Conservation (phyloP, 2,888 invertebrate species). For the Sinodicranocentrus sp. region DNA sequence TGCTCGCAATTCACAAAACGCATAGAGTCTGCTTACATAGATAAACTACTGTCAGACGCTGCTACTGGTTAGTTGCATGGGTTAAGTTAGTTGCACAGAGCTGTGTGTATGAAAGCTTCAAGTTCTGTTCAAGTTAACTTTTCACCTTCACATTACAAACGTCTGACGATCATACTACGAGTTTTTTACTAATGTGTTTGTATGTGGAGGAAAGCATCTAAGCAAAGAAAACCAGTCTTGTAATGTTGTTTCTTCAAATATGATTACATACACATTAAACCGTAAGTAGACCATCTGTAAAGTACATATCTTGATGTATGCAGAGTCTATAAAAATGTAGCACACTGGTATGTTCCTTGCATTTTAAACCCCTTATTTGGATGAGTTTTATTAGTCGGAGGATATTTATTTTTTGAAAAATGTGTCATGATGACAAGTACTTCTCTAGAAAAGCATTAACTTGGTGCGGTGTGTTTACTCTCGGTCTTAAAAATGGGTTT, state of each 20-base stretch:
- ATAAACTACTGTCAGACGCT: no score
- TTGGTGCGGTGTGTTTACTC: conserved; percentile 23
- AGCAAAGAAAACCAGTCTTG: conserved; percentile 46
- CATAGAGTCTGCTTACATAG: no score
- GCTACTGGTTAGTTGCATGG: no score
- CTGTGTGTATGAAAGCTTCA: no score
- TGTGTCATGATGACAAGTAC: conserved; percentile 49
- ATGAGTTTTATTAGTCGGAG: conserved; percentile 41
- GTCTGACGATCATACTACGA: no score
- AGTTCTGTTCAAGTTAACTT: no score
- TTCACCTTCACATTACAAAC: no score
- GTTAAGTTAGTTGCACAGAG: no score
- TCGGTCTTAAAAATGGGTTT: background rate
- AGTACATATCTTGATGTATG: conserved; percentile 37
- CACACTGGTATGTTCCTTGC: conserved; percentile 48
- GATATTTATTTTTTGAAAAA: conserved; percentile 58
- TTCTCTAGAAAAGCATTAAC: no score
- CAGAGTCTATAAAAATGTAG: conserved; percentile 42
- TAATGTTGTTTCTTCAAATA: conserved; percentile 21
- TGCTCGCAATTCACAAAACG: no score
- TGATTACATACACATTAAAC: conserved; percentile 43
- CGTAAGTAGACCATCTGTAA: conserved; percentile 60
- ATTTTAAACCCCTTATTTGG: conserved; percentile 57
- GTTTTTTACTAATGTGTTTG: no score
- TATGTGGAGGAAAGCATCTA: no score